Conservation (phyloP, 2,113 vertebrate species). For the Sula dactylatra region DNA sequence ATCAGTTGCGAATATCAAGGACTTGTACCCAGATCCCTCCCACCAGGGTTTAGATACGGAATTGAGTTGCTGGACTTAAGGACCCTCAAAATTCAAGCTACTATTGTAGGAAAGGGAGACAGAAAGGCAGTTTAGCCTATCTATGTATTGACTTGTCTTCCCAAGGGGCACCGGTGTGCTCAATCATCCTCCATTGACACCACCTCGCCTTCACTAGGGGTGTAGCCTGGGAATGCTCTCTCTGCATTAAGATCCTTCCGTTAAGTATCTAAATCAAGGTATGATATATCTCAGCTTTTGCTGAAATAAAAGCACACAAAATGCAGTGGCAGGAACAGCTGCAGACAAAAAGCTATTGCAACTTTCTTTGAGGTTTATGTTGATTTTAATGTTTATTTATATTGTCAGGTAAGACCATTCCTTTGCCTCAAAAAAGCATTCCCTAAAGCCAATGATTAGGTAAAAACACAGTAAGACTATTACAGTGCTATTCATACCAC, state of each 20-base stretch:
- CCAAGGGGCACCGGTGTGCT: not conserved
- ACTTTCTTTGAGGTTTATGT: not conserved
- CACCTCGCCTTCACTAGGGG: accelerated
- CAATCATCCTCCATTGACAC: not conserved
- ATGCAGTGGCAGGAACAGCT: not conserved
- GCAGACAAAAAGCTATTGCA: not conserved
- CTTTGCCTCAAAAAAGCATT: not conserved
- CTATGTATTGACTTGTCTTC: not conserved
- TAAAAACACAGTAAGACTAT: not conserved
- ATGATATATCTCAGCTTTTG: not conserved
- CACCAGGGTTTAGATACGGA: not conserved
- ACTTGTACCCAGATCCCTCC: not conserved
- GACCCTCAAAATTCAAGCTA: not conserved
- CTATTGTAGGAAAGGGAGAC: not conserved
- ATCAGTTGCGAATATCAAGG: not conserved
- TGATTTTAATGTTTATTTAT: not conserved
- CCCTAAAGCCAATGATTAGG: not conserved
- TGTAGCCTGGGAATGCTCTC: not conserved
- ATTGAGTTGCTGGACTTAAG: not conserved
- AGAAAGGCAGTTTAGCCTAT: not conserved
- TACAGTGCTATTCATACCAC: not conserved
- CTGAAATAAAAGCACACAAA: not conserved
- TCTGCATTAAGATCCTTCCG: not conserved
- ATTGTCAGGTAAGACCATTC: not conserved
- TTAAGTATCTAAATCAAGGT: not conserved